Percentiles rank a stretch among this genome's conserved stretches.
These are phyloP conservation scores for Protodeltote pygarga DNA, from an alignment of 2,888 invertebrate species.

Conservation along the genomic window DNA sequence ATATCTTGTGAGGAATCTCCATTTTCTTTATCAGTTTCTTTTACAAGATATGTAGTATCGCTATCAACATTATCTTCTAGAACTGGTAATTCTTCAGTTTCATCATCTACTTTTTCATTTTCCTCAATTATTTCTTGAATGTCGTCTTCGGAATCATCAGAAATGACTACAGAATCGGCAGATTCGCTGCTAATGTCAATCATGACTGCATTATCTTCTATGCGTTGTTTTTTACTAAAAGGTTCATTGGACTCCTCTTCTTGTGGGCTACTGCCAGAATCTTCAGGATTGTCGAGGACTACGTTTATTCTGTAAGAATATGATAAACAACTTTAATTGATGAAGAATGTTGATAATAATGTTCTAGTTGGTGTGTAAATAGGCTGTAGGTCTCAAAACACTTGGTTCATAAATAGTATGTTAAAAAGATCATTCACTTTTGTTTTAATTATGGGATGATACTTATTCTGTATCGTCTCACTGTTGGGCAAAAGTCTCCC, in stretches of 20 bases:
- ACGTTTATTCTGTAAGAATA: no score
- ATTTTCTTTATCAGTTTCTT: slow-evolving; percentile 1
- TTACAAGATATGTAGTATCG: no score
- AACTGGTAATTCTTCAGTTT: slow-evolving; percentile 9
- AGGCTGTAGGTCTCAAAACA: no score
- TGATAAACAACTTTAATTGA: no score
- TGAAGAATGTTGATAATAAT: no score
- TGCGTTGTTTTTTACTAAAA: slow-evolving; percentile 60
- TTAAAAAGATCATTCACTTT: no score
- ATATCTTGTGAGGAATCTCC: background rate
- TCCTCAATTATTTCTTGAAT: slow-evolving; percentile 44
- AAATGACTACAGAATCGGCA: slow-evolving; percentile 60
- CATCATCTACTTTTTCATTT: slow-evolving; percentile 20
- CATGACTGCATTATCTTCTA: slow-evolving; percentile 61
- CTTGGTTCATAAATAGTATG: no score
- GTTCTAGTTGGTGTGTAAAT: no score
- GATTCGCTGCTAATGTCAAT: slow-evolving; percentile 76
- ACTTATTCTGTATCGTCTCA: no score
- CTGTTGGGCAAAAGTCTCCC: no score
- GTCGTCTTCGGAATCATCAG: slow-evolving; percentile 60
- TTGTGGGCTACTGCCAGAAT: slow-evolving; percentile 48
- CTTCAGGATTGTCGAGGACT: slow-evolving; percentile 47
- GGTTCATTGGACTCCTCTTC: slow-evolving; percentile 67
- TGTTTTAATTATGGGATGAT: no score
- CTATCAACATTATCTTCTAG: slow-evolving; percentile 13